These are phyloP conservation scores for Corvus moneduloides DNA, from an alignment of 2,113 vertebrate genomes.

Conservation along the genomic window DNA sequence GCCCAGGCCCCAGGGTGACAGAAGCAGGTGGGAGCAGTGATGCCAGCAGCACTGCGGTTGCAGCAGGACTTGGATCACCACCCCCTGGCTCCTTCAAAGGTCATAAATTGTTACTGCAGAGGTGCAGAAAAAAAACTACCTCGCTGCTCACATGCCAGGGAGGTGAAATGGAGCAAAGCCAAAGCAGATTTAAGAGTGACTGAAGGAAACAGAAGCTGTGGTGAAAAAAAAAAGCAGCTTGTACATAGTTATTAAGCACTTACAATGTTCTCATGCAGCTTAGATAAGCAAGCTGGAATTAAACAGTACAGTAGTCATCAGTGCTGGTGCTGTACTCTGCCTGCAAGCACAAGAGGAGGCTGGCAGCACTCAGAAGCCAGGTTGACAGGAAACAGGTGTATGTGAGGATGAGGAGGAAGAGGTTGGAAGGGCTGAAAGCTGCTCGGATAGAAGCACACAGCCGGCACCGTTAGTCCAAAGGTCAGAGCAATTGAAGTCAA, in stretches of 20 bases:
- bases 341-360: neutral
- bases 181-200: neutral
- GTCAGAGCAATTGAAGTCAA: neutral
- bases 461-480: neutral
- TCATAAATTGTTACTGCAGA: neutral
- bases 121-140: neutral
- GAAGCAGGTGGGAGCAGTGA: neutral
- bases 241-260: neutral
- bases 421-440: neutral
- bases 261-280: neutral
- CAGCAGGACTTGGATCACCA: neutral
- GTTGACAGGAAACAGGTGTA: neutral
- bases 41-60: neutral
- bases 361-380: neutral
- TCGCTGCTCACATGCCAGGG: neutral
- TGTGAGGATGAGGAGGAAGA: neutral
- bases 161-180: neutral
- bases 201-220: constrained; percentile 19
- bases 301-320: neutral
- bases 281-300: neutral
- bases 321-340: neutral
- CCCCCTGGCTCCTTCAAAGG: neutral
- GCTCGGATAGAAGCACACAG: accelerated
- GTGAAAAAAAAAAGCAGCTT: neutral
- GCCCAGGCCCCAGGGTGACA: neutral